Base-by-base conservation (phyloP, 2,797 vertebrate genomes). In the Coluber constrictor region DNA sequence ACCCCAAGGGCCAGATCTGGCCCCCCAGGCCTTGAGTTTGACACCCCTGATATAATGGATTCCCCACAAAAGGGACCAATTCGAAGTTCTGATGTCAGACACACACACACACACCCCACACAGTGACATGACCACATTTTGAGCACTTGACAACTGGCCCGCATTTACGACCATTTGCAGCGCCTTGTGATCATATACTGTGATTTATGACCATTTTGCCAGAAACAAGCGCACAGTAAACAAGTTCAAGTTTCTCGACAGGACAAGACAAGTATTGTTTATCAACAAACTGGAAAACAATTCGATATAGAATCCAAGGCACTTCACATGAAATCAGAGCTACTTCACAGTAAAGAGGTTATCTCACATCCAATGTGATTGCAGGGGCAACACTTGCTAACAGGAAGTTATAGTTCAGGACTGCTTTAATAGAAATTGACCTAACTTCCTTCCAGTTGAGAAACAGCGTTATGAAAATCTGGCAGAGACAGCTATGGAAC, bases 371-470 rank as follows among this genome's bases (percentile, higher is more conserved):
- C 20, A 43, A 61, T 55, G n/a, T 59, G 27, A 47, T 70, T 57
- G 8, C 56, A 12, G 27, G n/a, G 27, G 43, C 10, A 56, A 25
- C 37, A 3, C 55, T 88, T 88, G 29, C 43, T 47, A 74, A 32
- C 61, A 63, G 61, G 92, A 90, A 93, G 29, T 63, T 79, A 15
- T 54, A 25, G 8, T 93, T 93, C 11, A 59, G 47, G 86, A 79
- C 15, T 54, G 61, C 83, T 56, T 74, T 90, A 88, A 93, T 90
- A 87, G 79, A 90, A 90, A 43, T 43, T 92, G 79, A 87, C 55
- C 91, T n/a, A 37, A 54, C 54, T 88, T 61, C 79, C 93, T 92
- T 90, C n/a, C 86, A 61, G 56, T 32, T 94, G 79, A 93, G 29
- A 56, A 57, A 88, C 51, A 90, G 47, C 12, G 11, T 66, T 55